Percentiles rank a stretch among this genome's conserved stretches.
These are phyloP conservation scores for Trachelus tabidus DNA, from an alignment of 2,888 invertebrate species.

Conservation along the genomic window DNA sequence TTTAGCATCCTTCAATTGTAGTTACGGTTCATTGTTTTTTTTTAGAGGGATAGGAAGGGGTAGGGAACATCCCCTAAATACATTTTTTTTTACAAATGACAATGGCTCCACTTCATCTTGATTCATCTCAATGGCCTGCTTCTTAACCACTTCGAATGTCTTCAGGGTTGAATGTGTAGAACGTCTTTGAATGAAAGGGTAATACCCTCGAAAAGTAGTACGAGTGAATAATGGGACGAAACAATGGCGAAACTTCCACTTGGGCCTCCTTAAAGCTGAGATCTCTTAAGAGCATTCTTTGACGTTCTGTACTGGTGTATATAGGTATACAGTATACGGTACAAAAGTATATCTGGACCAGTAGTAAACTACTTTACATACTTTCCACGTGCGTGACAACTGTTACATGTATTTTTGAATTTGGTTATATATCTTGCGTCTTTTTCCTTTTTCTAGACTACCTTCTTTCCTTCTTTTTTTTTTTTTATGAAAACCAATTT, in stretches of 20 bases:
- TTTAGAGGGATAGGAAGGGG: too few species aligned
- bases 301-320: conserved; percentile 16
- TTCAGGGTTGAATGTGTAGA: not conserved
- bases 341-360: not conserved
- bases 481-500: not conserved
- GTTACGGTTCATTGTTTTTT: too few species aligned
- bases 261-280: conserved; percentile 1
- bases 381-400: not conserved
- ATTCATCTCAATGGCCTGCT: not conserved
- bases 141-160: not conserved
- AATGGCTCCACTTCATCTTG: not conserved
- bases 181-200: conserved; percentile 12
- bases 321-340: not conserved
- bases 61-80: too few species aligned
- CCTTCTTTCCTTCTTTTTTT: not conserved
- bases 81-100: too few species aligned
- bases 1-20: too few species aligned
- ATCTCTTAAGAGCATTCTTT: conserved; percentile 37
- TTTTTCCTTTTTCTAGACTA: not conserved
- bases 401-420: not conserved
- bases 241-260: conserved; percentile 38
- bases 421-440: not conserved
- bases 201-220: conserved; percentile 47
- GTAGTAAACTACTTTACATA: not conserved
- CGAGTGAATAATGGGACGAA: conserved; percentile 51